A percentile compares a stretch with the other conserved stretches of the same genome.
phyloP scores from a whole-genome alignment of 2,888 invertebrate genomes.

The Eledona agricola region DNA sequence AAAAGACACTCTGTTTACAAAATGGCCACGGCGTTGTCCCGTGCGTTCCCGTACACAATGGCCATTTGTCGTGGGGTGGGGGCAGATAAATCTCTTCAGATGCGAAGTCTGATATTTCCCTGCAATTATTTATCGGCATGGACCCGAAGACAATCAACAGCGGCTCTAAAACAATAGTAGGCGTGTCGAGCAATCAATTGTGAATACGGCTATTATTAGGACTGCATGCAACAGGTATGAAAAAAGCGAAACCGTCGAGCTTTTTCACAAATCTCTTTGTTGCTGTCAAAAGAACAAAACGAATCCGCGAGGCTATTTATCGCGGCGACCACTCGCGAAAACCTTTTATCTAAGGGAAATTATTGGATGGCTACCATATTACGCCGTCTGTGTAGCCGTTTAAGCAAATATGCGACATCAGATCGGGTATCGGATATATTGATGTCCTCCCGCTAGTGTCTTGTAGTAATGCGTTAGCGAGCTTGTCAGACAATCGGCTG shows the following conservation, averaged over 20 bases:
- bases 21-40: constrained; percentile 5
- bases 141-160: constrained; percentile 61
- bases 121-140: constrained; percentile 58
- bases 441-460: constrained; percentile 57
- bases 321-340: constrained; percentile 5
- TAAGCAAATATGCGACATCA: constrained; percentile 61
- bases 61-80: constrained; percentile 50
- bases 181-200: constrained; percentile 61
- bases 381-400: constrained; percentile 59
- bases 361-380: constrained; percentile 61
- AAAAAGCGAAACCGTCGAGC: constrained; percentile 16
- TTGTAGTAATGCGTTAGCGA: constrained; percentile 58
- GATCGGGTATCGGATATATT: constrained; percentile 61
- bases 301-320: not conserved
- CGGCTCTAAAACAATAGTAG: constrained; percentile 62
- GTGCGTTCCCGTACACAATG: constrained; percentile 46
- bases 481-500: constrained; percentile 59
- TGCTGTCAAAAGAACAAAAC: constrained; percentile 10
- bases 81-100: constrained; percentile 57
- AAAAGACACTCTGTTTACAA: too few relatives aligned
- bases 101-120: constrained; percentile 56
- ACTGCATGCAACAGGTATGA: constrained; percentile 34
- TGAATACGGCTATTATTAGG: constrained; percentile 60
- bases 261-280: constrained; percentile 23
- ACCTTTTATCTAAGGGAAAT: constrained; percentile 41